Evolutionary conservation across 2,113 vertebrate genomes (phyloP).

Genomic region (Naja naja): DNA sequence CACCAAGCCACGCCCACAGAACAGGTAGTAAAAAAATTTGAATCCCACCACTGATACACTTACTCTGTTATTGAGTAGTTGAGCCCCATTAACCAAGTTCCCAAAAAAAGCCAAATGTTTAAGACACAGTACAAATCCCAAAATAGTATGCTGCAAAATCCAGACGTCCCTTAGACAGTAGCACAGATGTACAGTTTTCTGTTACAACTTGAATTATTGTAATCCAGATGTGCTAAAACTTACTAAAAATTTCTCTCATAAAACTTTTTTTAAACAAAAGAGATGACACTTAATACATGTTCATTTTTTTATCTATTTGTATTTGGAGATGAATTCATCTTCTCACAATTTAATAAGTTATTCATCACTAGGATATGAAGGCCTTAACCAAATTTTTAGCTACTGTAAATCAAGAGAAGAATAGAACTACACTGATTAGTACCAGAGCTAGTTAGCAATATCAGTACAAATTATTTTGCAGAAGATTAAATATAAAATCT

Average conservation of each 20-base stretch:
- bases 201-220: background rate
- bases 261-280: background rate
- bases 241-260: background rate
- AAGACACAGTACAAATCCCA: background rate
- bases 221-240: background rate
- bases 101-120: background rate
- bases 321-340: conserved; percentile 6
- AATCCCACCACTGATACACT: too few relatives aligned
- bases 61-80: background rate
- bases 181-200: background rate
- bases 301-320: background rate
- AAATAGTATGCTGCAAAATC: background rate
- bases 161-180: background rate
- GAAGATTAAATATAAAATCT: conserved; percentile 18
- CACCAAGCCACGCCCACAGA: too few relatives aligned
- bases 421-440: conserved; percentile 43
- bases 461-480: conserved; percentile 23
- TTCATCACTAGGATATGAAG: conserved; percentile 4
- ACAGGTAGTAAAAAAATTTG: too few relatives aligned
- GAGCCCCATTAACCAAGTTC: background rate
- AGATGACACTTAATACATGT: background rate
- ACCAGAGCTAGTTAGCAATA: conserved; percentile 24
- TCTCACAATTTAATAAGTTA: background rate
- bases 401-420: conserved; percentile 32
- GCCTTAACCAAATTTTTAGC: conserved; percentile 35